Base-by-base conservation (phyloP, 1,140 invertebrate genomes). In the Aphaenogaster rudis region DNA sequence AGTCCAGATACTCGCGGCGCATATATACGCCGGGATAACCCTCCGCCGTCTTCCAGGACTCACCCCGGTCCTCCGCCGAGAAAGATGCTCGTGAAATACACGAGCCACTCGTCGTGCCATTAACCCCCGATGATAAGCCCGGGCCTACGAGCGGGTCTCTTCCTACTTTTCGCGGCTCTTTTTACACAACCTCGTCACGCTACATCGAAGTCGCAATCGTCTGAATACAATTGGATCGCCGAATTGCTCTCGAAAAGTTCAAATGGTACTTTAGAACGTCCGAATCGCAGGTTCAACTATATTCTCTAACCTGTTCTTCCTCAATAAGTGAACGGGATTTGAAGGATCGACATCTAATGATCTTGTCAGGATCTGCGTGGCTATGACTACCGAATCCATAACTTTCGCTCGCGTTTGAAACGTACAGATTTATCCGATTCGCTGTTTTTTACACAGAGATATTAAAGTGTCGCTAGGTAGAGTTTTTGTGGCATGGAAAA, bases 1-100 rank as follows among this genome's bases (percentile, higher is more conserved):
- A 95, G 94, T 95, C 94, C 94, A 94, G 94, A 95, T 95, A 95
- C 94, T 95, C 92, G 91, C 89, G 90, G 91, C 92, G 92, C 94
- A 94, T 94, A 94, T 94, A 95, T 94, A 95, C 91, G 88, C 92
- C 88, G 85, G 94, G 93, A 95, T 95, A 95, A 94, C 93, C 93
- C 91, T 86, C 89, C 88, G 90, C 88, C 90, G 92, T 69, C 50
- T 89, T 86, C 80, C 84, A 85, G 86, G 39, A 86, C 42, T 72
- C 85, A 36, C 64, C 71, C 78, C 36, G 50, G 28, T 79, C 13
- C 39, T 69, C 66, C 74, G 28, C 63, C 85, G 77, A 50, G 85
- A 90, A 88, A 88, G 86, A 82, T 90, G 87, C 71, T 82, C 72
- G 89, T 91, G 90, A 91, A 90, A 87, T 92, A 92, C 92, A 93